phyloP scores from a whole-genome alignment of 2,797 vertebrate species.

The Alectoris magna region DNA sequence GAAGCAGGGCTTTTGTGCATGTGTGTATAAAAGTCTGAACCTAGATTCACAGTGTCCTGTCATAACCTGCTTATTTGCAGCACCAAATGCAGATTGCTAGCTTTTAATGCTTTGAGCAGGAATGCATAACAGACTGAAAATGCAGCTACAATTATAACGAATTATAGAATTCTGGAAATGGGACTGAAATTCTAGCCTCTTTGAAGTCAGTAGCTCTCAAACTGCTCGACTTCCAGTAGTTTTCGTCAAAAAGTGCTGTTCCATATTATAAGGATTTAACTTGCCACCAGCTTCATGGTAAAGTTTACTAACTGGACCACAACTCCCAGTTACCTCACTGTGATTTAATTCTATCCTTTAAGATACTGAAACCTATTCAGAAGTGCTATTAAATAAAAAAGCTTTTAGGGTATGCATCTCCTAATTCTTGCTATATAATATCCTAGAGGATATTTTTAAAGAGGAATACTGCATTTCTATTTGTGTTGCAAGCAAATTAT shows the following conservation, averaged over 20 bases:
- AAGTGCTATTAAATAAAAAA: neutral
- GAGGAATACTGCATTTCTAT: neutral
- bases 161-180: conserved; percentile 38
- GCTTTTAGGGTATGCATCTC: neutral
- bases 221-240: conserved; percentile 43
- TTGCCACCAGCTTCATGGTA: conserved; percentile 12
- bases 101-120: neutral
- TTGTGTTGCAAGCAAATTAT: neutral
- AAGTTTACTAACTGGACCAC: conserved; percentile 30
- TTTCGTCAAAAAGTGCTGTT: neutral
- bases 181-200: neutral
- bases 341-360: conserved; percentile 19
- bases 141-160: conserved; percentile 21
- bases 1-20: neutral
- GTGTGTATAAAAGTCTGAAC: neutral
- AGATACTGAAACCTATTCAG: conserved; percentile 4
- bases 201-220: conserved; percentile 35
- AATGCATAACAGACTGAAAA: conserved; percentile 10
- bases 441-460: neutral
- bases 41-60: neutral
- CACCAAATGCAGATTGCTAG: neutral
- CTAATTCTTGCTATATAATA: neutral
- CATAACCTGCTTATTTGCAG: neutral
- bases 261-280: conserved; percentile 37
- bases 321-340: conserved; percentile 27